Conservation (phyloP, 2,888 invertebrate species). For the Campopleginae sp. region DNA sequence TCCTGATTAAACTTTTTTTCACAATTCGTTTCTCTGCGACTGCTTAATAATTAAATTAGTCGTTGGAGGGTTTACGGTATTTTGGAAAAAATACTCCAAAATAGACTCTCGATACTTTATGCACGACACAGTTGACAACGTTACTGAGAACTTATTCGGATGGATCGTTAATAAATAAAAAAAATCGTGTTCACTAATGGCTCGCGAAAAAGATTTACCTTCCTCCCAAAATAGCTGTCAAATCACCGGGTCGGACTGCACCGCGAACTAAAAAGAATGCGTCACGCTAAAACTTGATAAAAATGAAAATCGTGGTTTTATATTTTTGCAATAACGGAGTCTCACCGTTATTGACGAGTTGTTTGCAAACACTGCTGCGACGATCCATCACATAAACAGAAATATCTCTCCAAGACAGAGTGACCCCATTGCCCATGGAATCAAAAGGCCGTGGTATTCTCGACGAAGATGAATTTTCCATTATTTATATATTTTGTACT, state of each 20-base stretch:
- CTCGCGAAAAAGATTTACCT: slow-evolving; percentile 85
- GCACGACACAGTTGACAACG: background rate
- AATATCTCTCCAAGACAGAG: slow-evolving; percentile 92
- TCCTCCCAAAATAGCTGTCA: slow-evolving; percentile 94
- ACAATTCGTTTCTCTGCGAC: background rate
- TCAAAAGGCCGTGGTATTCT: slow-evolving; percentile 18
- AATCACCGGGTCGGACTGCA: slow-evolving; percentile 91
- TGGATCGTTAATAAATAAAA: background rate
- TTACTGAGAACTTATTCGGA: background rate
- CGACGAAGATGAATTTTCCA: slow-evolving; percentile 45
- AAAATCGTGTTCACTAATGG: background rate
- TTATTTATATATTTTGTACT: slow-evolving; percentile 40
- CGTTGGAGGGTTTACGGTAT: background rate
- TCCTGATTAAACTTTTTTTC: background rate
- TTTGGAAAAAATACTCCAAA: background rate
- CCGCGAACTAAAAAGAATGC: slow-evolving; percentile 88
- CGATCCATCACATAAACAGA: slow-evolving; percentile 88
- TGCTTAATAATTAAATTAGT: background rate
- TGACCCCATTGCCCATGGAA: slow-evolving; percentile 86
- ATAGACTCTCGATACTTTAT: background rate
- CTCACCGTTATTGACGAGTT: slow-evolving; percentile 91
- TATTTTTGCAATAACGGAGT: background rate
- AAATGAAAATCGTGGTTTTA: background rate
- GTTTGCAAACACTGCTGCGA: slow-evolving; percentile 86
- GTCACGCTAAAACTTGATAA: background rate